Base-by-base conservation (phyloP, 2,888 invertebrate species). In the Xanthia togata region DNA sequence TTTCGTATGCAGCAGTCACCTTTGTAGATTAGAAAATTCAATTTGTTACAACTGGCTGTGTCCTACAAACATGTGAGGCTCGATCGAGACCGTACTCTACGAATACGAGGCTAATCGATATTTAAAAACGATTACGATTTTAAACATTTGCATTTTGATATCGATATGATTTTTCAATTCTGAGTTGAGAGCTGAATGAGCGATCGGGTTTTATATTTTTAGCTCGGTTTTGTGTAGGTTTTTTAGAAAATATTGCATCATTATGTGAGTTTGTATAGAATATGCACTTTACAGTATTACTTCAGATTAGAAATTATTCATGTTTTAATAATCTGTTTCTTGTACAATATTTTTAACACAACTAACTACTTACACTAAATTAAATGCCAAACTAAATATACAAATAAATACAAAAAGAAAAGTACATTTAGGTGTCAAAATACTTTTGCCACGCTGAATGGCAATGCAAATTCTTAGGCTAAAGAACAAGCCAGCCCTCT, bases 21-120 rank as follows among this genome's bases (percentile, higher is more conserved):
- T 79, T 73, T 83, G 62, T 57, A 86, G 84, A 86, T 86, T 86
- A 84, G 77, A 86, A 86, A 83, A 84, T 84, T 86, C 84, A 80
- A 84, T 84, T 84, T 83, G 76, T 67, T 73, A 74, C 73, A 69
- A 55, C 60, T 71, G 71, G 63, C 72, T 26, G 26, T 69, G 59
- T 67, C 69, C 69, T 9, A 65, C 64, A 78, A 82, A 83, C 86
- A 85, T 60, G 71, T 72, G 86, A 35, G 57, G 62, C 71, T 70
- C 77, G 85, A 63, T 53, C 69, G 38, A 38, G 44, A 41, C 20
- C 38, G 60, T 57, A 65, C 62, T 60, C 71, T n/a, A 57, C 69
- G 74, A 62, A 57, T 62, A 41, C 64, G 71, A 71, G n/a, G 31
- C 71, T 85, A 78, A 74, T 72, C 74, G 83, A 83, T 72, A 82